These are phyloP conservation scores for Ruditapes philippinarum DNA, from an alignment of 1,140 invertebrate species.

Conservation along the genomic window DNA sequence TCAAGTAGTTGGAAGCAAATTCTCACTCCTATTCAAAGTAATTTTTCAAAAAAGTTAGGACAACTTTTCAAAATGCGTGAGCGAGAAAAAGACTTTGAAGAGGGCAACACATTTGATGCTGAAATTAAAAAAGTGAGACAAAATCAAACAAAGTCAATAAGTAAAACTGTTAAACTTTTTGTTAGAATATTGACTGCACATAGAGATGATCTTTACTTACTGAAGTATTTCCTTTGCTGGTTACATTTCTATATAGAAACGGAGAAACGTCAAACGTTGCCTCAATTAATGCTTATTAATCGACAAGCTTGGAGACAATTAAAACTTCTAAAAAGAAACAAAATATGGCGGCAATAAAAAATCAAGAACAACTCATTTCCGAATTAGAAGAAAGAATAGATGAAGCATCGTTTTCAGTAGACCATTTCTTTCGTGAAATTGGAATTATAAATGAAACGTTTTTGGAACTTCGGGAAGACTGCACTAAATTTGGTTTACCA, in stretches of 20 bases:
- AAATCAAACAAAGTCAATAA: background rate
- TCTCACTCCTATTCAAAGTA: background rate
- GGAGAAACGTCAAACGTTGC: background rate
- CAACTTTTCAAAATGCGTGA: background rate
- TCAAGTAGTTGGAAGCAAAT: background rate
- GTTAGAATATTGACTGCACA: background rate
- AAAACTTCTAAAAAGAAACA: background rate
- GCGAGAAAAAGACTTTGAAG: background rate
- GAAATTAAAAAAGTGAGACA: background rate
- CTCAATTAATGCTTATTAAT: background rate
- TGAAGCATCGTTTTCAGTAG: background rate
- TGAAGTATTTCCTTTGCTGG: too few relatives aligned
- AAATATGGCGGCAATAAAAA: background rate
- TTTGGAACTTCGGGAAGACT: too few relatives aligned
- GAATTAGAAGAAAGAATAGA: background rate
- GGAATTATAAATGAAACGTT: constrained; percentile 1
- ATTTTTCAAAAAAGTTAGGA: background rate
- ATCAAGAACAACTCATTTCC: background rate
- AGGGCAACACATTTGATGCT: background rate
- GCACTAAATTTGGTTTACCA: background rate
- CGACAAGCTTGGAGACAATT: background rate
- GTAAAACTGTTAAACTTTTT: background rate
- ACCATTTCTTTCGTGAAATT: constrained; percentile 29
- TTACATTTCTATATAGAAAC: background rate
- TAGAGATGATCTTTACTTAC: background rate